phyloP scores from a whole-genome alignment of 30 jellyfish, hydroid and myxozoan genomes.

The Turritopsis rubra region DNA sequence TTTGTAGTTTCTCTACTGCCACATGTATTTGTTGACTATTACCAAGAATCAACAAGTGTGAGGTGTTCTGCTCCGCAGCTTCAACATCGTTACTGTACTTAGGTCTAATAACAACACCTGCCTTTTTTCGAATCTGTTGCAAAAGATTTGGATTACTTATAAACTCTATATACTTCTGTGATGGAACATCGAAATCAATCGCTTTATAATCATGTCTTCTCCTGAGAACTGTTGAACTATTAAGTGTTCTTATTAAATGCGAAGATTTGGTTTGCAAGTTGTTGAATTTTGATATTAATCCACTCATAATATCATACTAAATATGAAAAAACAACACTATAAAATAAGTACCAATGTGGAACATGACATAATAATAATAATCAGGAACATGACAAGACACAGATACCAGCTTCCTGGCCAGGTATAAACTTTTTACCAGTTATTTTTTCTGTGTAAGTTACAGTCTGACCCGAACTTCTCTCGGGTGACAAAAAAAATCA shows the following conservation, averaged over 20 bases:
- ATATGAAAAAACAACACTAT: neutral
- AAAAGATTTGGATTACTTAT: neutral
- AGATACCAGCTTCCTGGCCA: no score
- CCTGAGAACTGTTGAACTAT: neutral
- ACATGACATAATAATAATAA: no score
- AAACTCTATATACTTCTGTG: neutral
- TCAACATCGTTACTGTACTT: conserved; percentile 2
- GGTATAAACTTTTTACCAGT: no score
- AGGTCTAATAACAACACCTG: conserved; percentile 30
- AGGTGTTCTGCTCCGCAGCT: neutral
- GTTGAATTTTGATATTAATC: neutral
- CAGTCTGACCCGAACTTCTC: no score
- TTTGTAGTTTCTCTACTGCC: conserved; percentile 9
- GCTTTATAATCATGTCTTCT: conserved; percentile 29
- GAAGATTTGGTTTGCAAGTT: neutral
- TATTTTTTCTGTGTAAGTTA: no score
- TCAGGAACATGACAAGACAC: no score
- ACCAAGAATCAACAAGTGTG: conserved; percentile 14
- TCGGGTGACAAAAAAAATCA: no score
- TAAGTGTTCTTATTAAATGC: neutral
- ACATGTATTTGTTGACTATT: neutral
- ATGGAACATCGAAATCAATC: conserved; percentile 2
- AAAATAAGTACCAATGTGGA: no score
- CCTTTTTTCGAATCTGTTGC: conserved; percentile 2
- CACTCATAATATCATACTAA: neutral